A percentile compares a stretch with the other conserved stretches of the same genome.
phyloP scores from a whole-genome alignment of 2,113 vertebrate genomes.

The Varanus komodoensis region DNA sequence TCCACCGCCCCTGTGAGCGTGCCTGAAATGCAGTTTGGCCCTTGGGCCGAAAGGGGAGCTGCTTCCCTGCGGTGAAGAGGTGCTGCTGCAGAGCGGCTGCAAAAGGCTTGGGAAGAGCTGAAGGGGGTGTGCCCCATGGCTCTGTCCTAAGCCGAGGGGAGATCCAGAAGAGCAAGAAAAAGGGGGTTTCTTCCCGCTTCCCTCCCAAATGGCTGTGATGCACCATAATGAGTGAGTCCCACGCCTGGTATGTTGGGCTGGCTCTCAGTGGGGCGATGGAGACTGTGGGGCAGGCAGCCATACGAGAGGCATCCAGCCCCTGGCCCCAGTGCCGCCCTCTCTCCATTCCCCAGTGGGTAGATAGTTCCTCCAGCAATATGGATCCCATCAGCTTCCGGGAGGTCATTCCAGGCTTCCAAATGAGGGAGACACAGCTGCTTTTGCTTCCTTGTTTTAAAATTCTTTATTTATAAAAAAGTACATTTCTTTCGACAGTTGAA shows the following conservation, averaged over 20 bases:
- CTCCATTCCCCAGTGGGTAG: not conserved
- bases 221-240: not conserved
- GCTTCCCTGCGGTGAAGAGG: not conserved
- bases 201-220: not conserved
- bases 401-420: not conserved
- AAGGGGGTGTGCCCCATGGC: not conserved
- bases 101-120: not conserved
- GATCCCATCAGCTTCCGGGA: not conserved
- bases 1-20: too few species aligned
- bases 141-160: not conserved
- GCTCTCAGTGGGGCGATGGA: not conserved
- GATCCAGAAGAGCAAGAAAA: not conserved
- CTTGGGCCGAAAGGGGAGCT: not conserved
- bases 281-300: not conserved
- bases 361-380: not conserved
- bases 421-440: not conserved
- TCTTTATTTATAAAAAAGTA: conserved; percentile 89
- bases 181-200: not conserved
- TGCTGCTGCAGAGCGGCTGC: not conserved
- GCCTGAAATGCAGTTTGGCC: too few species aligned
- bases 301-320: not conserved
- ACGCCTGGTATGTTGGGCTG: not conserved
- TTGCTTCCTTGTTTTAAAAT: conserved; percentile 76
- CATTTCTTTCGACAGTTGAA: conserved; percentile 81
- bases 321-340: too few species aligned